Percentiles rank a stretch among this genome's conserved stretches.
Evolutionary conservation across 2,113 vertebrate species (phyloP).

Genomic region (Cromileptes altivelis): DNA sequence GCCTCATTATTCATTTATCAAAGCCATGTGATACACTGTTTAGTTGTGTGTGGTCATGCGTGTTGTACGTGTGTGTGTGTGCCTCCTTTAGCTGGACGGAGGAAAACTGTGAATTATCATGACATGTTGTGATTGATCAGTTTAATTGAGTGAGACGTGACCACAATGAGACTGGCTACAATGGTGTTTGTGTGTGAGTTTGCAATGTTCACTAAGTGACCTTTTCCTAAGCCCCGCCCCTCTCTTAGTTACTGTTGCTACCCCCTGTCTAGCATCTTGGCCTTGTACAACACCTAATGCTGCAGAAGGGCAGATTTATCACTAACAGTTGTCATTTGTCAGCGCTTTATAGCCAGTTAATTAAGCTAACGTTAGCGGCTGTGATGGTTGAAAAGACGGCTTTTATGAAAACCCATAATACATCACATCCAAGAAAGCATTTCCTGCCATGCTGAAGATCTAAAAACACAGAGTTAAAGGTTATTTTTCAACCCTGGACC

Average conservation of each 20-base stretch:
- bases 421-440: too few relatives aligned
- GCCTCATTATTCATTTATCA: constrained; percentile 53
- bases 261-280: neutral
- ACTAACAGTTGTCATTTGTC: neutral
- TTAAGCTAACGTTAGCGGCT: neutral
- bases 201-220: neutral
- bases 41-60: constrained; percentile 21
- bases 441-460: too few relatives aligned
- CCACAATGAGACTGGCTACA: neutral
- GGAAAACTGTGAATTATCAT: constrained; percentile 28
- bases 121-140: neutral
- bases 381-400: neutral
- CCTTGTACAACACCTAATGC: neutral
- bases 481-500: too few relatives aligned
- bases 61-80: constrained; percentile 16
- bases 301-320: neutral
- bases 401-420: too few relatives aligned
- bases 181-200: neutral
- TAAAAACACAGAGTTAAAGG: too few relatives aligned
- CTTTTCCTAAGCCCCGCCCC: neutral
- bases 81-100: constrained; percentile 3
- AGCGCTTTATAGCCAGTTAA: neutral
- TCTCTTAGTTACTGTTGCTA: neutral
- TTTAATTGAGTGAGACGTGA: constrained; percentile 5
- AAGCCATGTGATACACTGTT: constrained; percentile 18